Evolutionary conservation across 2,888 invertebrate genomes (phyloP), one percentile per base, ranked within the genome.

Genomic region (Lydus trimaculatus): DNA sequence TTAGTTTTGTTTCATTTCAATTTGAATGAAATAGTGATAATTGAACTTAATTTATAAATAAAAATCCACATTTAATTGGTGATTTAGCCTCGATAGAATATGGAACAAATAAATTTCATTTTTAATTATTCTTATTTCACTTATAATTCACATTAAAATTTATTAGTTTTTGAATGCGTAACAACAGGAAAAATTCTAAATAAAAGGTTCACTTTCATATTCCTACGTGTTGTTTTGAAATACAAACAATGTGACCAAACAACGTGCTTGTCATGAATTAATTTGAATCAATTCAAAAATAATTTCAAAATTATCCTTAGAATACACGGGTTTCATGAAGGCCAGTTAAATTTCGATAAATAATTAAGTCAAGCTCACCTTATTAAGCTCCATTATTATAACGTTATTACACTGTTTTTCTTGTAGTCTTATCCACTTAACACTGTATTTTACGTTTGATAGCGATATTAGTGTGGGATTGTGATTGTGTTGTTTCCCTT

Each of bases 341-440:
- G 31, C 9, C 9, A 7, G 31, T 31, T 31, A 31, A 31, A 1
- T 31, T 31, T n/a, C n/a, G n/a, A 7, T 1, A 33, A 33, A 33
- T 7, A 11, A 33, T 9, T n/a, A 33, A 33, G 3, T 43, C 0
- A 48, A 48, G 2, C 33, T 63, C 66, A 70, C 70, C 70, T 65
- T 65, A 60, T 62, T 9, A 11, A 67, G 67, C 70, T 43, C 70
- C 70, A 70, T 70, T 61, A 58, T 31, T 48, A 2, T 20, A 20
- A 48, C 48, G 20, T 20, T 23, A 48, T 11, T n/a, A 20, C n/a
- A 13, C 13, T 2, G 2, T 36, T 36, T 36, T 43, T 43, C 28
- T n/a, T n/a, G n/a, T n/a, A n/a, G 28, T 28, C 33, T 33, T 33
- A 5, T 33, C 33, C 7, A 33, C 3, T 11, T 33, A 7, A 5